These are phyloP conservation scores for Eilema sororculum DNA, from an alignment of 2,888 invertebrate genomes.

Conservation along the genomic window DNA sequence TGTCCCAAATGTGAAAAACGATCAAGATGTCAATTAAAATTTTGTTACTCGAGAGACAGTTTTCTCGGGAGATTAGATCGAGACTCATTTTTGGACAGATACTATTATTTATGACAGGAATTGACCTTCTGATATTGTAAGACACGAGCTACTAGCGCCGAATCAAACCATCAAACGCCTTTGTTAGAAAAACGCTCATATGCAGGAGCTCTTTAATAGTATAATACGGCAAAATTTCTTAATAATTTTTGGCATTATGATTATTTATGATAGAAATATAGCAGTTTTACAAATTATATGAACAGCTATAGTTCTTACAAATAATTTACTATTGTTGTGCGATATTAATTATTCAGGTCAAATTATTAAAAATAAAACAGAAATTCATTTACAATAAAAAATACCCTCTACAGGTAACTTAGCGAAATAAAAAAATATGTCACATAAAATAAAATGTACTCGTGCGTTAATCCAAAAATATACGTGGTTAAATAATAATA, in stretches of 20 bases:
- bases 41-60: no score
- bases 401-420: background rate
- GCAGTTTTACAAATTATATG: background rate
- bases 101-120: no score
- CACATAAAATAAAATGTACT: constrained; percentile 43
- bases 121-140: no score
- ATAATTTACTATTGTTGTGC: background rate
- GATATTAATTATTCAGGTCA: background rate
- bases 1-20: no score
- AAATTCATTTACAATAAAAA: constrained; percentile 25
- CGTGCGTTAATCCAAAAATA: constrained; percentile 18
- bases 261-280: no score
- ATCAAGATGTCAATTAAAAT: no score
- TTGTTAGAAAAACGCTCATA: no score
- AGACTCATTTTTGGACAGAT: no score
- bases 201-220: background rate
- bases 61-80: no score
- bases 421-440: background rate
- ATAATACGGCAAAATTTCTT: background rate
- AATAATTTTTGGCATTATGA: constrained; percentile 1
- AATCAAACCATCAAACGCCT: no score
- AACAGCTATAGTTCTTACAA: background rate
- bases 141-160: no score
- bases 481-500: background rate
- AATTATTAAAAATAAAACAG: background rate